These are phyloP conservation scores for Arrhamphus sclerolepis DNA, from an alignment of 2,797 vertebrate genomes.

Conservation along the genomic window DNA sequence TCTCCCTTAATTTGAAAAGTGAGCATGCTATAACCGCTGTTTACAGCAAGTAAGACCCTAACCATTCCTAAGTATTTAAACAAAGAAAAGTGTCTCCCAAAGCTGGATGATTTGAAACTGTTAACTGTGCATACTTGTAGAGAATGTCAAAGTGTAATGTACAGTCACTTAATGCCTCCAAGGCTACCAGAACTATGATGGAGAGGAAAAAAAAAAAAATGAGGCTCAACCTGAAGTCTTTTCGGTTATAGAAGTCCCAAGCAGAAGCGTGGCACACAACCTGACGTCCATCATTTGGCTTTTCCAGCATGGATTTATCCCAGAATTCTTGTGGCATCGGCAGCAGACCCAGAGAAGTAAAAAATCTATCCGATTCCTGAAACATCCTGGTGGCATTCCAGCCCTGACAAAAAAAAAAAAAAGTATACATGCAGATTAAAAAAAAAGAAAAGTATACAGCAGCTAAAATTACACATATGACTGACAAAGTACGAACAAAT, in stretches of 20 bases:
- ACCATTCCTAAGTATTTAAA: no score
- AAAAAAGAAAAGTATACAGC: no score
- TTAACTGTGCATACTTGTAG: no score
- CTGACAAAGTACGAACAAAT: no score
- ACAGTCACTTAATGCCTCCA: background rate
- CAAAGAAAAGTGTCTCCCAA: no score
- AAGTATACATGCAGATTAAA: background rate
- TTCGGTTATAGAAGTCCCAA: slow-evolving; percentile 96
- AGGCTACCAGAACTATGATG: no score
- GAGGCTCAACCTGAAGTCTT: slow-evolving; percentile 89
- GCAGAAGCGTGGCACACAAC: slow-evolving; percentile 95
- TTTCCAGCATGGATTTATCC: slow-evolving; percentile 90
- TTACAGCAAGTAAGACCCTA: no score
- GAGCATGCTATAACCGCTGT: no score
- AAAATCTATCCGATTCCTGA: slow-evolving; percentile 89
- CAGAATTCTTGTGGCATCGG: slow-evolving; percentile 89
- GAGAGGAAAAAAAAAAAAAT: background rate
- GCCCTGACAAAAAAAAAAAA: slow-evolving; percentile 68
- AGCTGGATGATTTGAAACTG: background rate
- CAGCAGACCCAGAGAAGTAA: slow-evolving; percentile 88
- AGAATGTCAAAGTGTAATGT: background rate
- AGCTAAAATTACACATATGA: no score
- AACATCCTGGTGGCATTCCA: slow-evolving; percentile 94
- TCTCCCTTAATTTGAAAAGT: no score
- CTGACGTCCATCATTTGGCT: slow-evolving; percentile 83